phyloP scores from a whole-genome alignment of 1,140 invertebrate species.

The Papilio dardanus region DNA sequence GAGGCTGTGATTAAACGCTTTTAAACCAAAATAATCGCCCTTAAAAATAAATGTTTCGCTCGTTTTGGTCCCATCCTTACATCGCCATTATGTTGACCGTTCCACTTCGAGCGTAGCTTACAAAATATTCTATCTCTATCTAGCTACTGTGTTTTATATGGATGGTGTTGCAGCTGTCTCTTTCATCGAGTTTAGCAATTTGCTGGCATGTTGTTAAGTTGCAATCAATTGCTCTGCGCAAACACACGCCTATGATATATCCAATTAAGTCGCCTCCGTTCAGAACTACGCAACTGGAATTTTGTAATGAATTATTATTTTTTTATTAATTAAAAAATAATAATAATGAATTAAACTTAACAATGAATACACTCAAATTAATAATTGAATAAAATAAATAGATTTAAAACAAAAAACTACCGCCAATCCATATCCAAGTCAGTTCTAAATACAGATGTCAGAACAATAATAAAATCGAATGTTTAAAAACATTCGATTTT shows the following conservation, averaged over 20 bases:
- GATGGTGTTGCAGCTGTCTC: constrained; percentile 51
- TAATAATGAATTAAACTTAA: no score
- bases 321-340: no score
- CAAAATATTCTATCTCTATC: constrained; percentile 47
- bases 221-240: constrained; percentile 82
- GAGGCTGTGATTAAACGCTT: constrained; percentile 57
- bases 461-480: no score
- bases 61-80: constrained; percentile 55
- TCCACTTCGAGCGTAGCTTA: constrained; percentile 37
- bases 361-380: no score
- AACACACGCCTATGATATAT: constrained; percentile 83
- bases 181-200: constrained; percentile 61
- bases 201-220: constrained; percentile 79
- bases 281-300: constrained; percentile 52
- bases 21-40: constrained; percentile 69
- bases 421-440: no score
- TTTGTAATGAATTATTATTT: constrained; percentile 40
- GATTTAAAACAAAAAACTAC: no score
- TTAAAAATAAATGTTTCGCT: constrained; percentile 64
- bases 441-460: no score
- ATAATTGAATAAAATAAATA: no score
- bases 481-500: no score
- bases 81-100: constrained; percentile 56
- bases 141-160: not conserved
- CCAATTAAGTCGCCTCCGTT: constrained; percentile 72